Percentiles rank a stretch among this genome's conserved stretches.
phyloP scores from a whole-genome alignment of 2,888 invertebrate species.

The Trachelus iudaicus region DNA sequence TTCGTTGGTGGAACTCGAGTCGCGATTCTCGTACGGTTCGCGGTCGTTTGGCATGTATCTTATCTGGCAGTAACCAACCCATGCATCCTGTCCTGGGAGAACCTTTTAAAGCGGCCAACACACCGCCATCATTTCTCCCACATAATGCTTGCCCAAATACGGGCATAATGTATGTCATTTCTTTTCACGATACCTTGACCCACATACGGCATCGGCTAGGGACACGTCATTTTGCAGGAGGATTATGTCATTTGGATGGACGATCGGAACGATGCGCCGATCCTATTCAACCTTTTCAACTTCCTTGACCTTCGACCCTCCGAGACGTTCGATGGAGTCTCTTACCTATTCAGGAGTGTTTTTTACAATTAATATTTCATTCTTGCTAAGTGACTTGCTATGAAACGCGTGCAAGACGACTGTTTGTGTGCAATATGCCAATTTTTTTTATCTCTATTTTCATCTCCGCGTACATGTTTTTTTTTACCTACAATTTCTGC shows the following conservation, averaged over 20 bases:
- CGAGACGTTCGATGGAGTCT: not conserved
- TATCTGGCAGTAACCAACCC: not conserved
- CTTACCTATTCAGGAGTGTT: not conserved
- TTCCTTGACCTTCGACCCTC: not conserved
- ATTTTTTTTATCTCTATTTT: not conserved
- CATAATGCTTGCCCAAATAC: constrained; percentile 53
- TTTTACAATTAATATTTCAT: not conserved
- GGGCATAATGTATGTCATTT: constrained; percentile 62
- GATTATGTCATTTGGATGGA: constrained; percentile 28
- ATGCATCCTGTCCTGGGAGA: not conserved
- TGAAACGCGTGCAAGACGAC: not conserved
- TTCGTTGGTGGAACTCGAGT: not conserved
- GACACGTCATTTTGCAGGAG: constrained; percentile 44
- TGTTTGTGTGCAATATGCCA: not conserved
- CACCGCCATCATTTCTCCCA: constrained; percentile 39
- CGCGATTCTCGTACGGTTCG: not conserved
- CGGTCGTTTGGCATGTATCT: not conserved
- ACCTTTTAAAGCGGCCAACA: constrained; percentile 41
- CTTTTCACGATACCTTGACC: constrained; percentile 61
- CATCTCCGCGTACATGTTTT: not conserved
- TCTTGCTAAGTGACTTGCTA: not conserved
- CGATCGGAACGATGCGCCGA: constrained; percentile 19
- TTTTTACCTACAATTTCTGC: not conserved
- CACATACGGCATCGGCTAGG: constrained; percentile 45
- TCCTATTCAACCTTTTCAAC: constrained; percentile 16